These are phyloP conservation scores for Melanargia galathea DNA, from an alignment of 2,888 invertebrate genomes.

Conservation along the genomic window DNA sequence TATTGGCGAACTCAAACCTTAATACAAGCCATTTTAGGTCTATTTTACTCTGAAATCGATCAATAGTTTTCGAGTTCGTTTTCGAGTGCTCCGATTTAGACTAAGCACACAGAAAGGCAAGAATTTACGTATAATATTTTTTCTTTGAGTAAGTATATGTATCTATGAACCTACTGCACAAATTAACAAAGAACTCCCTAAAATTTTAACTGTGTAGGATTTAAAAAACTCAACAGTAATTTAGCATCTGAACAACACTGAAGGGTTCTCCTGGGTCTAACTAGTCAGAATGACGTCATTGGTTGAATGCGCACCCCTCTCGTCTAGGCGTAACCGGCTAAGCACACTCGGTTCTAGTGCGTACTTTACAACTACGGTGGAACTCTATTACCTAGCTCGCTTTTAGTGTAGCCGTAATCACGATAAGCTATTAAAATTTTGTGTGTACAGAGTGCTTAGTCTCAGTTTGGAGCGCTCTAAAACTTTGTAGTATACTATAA, in stretches of 20 bases:
- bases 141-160: too few species aligned
- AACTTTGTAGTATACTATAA: too few species aligned
- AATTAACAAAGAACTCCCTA: neutral
- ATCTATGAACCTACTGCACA: too few species aligned
- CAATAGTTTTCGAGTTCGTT: too few species aligned
- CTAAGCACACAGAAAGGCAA: too few species aligned
- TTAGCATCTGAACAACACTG: conserved; percentile 35
- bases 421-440: conserved; percentile 25
- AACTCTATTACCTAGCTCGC: conserved; percentile 36
- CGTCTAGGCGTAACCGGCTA: conserved; percentile 44
- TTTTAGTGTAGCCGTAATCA: conserved; percentile 35
- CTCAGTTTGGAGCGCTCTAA: too few species aligned
- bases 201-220: conserved; percentile 20
- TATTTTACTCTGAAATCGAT: too few species aligned
- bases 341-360: conserved; percentile 37
- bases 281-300: conserved; percentile 64
- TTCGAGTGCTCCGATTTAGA: too few species aligned
- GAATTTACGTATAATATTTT: too few species aligned
- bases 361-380: conserved; percentile 41
- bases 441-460: too few species aligned
- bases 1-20: too few species aligned
- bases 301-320: conserved; percentile 70
- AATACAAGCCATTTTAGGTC: too few species aligned
- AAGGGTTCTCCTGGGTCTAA: conserved; percentile 36
- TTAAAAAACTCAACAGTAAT: conserved; percentile 30